Evolutionary conservation across 1,140 invertebrate species (phyloP), one percentile per base, ranked within the genome.

Genomic region (Atta cephalotes): DNA sequence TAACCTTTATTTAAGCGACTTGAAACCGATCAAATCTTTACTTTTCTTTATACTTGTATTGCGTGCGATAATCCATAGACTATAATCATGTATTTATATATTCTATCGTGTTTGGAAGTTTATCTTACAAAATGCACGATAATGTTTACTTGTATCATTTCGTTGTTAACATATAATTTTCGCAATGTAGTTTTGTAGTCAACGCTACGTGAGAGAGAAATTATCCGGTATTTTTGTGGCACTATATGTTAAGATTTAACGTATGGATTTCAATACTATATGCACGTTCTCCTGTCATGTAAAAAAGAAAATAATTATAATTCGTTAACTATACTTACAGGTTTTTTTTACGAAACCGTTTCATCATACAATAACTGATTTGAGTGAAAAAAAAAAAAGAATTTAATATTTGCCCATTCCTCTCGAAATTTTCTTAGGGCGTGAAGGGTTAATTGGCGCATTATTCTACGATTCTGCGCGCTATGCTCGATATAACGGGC

Each of bases 361-460:
- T 51, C 45, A 62, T 28, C 5, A 58, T 31, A 28, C 16, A 51
- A 16, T 74, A 25, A 76, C 3, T 84, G 21, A 63, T 56, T 51
- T 66, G 3, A 21, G 25, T 45, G 25, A 2, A 39, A 49, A 35
- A 35, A 25, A 35, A 7, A 28, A 49, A 58, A 60, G 21, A 82
- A 31, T 60, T 82, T 82, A 63, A 76, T 84, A 49, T 76, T 74
- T 45, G 45, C n/a, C 56, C 39, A 16, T 62, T 14, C 21, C 66
- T 58, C 56, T 35, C 21, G 35, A 82, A 74, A 63, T 84, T 76
- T 84, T 84, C 80, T 63, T 51, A 18, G 7, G 25, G 18, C 45
- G 45, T 45, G 21, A 84, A 62, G 53, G 45, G 79, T 82, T 86
- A 86, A 86, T 86, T 82, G 85, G 51, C 68, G 28, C 85, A 86